Evolutionary conservation across 64 coral and sea anemone species (phyloP).

Genomic region (Montipora capricornis): DNA sequence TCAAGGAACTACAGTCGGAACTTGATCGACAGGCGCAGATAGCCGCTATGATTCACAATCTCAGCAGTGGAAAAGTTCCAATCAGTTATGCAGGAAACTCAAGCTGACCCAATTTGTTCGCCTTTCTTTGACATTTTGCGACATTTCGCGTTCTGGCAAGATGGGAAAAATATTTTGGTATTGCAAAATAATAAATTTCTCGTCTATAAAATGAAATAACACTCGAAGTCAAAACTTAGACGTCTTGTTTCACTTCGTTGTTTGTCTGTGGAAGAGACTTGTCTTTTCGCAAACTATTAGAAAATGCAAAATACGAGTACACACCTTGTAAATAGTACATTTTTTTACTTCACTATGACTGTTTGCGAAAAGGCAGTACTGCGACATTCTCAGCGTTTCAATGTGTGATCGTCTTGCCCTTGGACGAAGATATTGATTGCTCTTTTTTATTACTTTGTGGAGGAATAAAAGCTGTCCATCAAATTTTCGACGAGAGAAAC

Average conservation of each 20-base stretch:
- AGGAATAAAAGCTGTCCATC: not conserved
- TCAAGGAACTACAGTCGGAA: constrained; percentile 79
- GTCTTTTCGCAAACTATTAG: too few species aligned
- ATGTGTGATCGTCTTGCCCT: too few species aligned
- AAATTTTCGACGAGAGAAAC: too few species aligned
- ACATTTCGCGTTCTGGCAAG: not conserved
- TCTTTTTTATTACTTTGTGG: not conserved
- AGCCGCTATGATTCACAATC: constrained; percentile 91
- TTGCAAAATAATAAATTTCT: not conserved
- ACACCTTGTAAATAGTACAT: too few species aligned
- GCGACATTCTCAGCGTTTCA: too few species aligned
- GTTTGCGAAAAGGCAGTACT: too few species aligned
- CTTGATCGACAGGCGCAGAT: constrained; percentile 90
- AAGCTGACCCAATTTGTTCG: not conserved
- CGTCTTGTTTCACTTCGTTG: too few species aligned
- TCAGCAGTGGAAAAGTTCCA: constrained; percentile 74
- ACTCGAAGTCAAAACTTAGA: not conserved
- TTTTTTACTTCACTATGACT: too few species aligned
- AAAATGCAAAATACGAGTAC: too few species aligned
- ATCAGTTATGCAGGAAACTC: not conserved
- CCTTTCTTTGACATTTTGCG: not conserved
- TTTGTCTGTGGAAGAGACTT: too few species aligned
- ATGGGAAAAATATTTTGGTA: not conserved
- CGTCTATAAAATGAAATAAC: not conserved
- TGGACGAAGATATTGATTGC: too few species aligned